phyloP scores from a whole-genome alignment of 2,113 vertebrate species.

The Upupa epops region DNA sequence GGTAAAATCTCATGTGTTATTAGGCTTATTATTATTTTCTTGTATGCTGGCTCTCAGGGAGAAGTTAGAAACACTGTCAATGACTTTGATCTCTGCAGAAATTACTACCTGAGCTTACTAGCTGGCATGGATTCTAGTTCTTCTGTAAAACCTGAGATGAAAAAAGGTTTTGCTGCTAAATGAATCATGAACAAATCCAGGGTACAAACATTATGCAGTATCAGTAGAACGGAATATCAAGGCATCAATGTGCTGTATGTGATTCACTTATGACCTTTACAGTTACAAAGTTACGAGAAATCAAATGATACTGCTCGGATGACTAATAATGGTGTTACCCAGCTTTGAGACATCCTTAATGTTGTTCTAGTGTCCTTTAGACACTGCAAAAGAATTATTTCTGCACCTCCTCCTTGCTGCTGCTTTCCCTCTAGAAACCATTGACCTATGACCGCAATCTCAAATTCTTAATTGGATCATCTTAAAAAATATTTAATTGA shows the following conservation, averaged over 20 bases:
- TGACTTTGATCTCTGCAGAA: conserved; percentile 9
- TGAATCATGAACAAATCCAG: conserved; percentile 17
- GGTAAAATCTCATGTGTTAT: neutral
- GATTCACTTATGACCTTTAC: neutral
- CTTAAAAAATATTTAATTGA: neutral
- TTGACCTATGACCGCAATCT: neutral
- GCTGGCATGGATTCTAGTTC: conserved; percentile 33
- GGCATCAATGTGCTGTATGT: neutral
- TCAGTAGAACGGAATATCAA: neutral
- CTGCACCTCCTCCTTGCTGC: neutral
- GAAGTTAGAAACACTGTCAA: neutral
- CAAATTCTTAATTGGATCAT: neutral
- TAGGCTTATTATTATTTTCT: conserved; percentile 14
- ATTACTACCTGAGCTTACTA: conserved; percentile 9
- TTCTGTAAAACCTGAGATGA: neutral
- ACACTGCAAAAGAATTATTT: neutral
- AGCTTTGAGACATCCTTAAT: neutral
- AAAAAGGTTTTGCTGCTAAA: conserved; percentile 45
- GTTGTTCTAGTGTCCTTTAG: conserved; percentile 4
- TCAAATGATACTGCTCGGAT: neutral
- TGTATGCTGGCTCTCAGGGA: neutral
- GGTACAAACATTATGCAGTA: neutral
- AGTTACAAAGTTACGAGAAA: neutral
- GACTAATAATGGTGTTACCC: neutral
- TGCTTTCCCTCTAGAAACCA: neutral